These are phyloP conservation scores for Hydropsyche betteni DNA, from an alignment of 2,888 invertebrate genomes.

Conservation along the genomic window DNA sequence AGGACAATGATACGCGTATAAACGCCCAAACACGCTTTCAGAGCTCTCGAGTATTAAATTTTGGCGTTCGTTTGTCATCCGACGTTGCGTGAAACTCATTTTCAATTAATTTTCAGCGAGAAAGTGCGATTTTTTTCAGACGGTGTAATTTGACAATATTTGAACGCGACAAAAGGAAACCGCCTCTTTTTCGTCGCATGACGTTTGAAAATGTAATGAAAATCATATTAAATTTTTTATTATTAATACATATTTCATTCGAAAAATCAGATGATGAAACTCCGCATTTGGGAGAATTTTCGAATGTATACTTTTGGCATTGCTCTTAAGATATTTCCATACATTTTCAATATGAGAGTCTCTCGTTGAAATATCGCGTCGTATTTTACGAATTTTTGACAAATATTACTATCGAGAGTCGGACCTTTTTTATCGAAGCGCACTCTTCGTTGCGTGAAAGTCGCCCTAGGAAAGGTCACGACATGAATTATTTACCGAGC, in stretches of 20 bases:
- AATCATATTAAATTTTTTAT: too few relatives aligned
- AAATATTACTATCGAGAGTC: conserved; percentile 13
- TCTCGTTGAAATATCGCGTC: not conserved
- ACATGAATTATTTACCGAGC: conserved; percentile 24
- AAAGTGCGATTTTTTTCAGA: not conserved
- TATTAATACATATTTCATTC: too few relatives aligned
- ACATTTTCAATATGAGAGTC: not conserved
- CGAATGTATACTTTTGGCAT: not conserved
- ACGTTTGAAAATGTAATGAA: too few relatives aligned
- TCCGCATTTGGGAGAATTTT: not conserved
- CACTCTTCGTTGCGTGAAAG: conserved; percentile 14
- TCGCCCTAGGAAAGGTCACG: conserved; percentile 20
- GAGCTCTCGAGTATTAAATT: not conserved
- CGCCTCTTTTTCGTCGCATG: too few relatives aligned
- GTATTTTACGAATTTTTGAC: conserved; percentile 19
- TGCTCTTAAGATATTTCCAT: conserved; percentile 2
- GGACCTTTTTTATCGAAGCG: conserved; percentile 6
- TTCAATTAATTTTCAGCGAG: conserved; percentile 14
- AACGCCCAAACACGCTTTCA: conserved; percentile 13
- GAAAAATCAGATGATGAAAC: too few relatives aligned
- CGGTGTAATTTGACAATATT: too few relatives aligned
- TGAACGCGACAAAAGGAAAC: not conserved
- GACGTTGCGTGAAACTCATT: not conserved
- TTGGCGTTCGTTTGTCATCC: conserved; percentile 23
- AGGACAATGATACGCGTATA: conserved; percentile 17